phyloP scores from a whole-genome alignment of 2,113 vertebrate species.

The Quiscalus mexicanus region DNA sequence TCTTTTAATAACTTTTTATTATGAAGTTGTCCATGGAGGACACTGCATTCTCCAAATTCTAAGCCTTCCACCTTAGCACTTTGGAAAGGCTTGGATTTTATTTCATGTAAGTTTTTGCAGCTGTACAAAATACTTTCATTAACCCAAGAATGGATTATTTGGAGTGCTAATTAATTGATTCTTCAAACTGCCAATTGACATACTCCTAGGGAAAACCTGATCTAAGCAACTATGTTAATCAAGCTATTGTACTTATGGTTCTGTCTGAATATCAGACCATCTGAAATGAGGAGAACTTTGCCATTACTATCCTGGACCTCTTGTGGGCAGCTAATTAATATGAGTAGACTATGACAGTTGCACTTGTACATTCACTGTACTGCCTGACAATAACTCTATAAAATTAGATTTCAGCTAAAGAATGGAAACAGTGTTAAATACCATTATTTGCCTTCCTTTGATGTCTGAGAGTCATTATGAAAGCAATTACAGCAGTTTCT shows the following conservation, averaged over 20 bases:
- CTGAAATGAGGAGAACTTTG: slow-evolving; percentile 82
- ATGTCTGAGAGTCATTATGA: slow-evolving; percentile 86
- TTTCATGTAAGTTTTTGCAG: slow-evolving; percentile 75
- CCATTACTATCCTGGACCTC: slow-evolving; percentile 78
- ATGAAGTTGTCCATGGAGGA: neutral
- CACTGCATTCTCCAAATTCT: neutral
- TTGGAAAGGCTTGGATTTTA: slow-evolving; percentile 69
- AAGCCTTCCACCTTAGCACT: slow-evolving; percentile 51
- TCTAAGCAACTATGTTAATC: slow-evolving; percentile 83
- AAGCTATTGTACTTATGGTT: slow-evolving; percentile 78
- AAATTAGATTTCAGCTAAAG: slow-evolving; percentile 86
- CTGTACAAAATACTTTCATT: slow-evolving; percentile 83
- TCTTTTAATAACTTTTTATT: slow-evolving; percentile 21
- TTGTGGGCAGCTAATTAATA: slow-evolving; percentile 85
- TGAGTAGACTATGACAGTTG: slow-evolving; percentile 83
- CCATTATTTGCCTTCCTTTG: slow-evolving; percentile 87
- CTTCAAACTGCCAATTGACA: slow-evolving; percentile 84
- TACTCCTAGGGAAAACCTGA: slow-evolving; percentile 80
- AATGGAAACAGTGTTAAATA: slow-evolving; percentile 88
- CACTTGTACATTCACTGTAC: slow-evolving; percentile 74
- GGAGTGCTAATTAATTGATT: slow-evolving; percentile 87
- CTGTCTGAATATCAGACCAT: slow-evolving; percentile 80
- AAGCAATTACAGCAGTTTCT: slow-evolving; percentile 87
- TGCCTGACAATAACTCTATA: slow-evolving; percentile 83
- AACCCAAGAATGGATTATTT: slow-evolving; percentile 83